phyloP scores from a whole-genome alignment of 2,888 invertebrate species.

The Dryadula phaetusa region DNA sequence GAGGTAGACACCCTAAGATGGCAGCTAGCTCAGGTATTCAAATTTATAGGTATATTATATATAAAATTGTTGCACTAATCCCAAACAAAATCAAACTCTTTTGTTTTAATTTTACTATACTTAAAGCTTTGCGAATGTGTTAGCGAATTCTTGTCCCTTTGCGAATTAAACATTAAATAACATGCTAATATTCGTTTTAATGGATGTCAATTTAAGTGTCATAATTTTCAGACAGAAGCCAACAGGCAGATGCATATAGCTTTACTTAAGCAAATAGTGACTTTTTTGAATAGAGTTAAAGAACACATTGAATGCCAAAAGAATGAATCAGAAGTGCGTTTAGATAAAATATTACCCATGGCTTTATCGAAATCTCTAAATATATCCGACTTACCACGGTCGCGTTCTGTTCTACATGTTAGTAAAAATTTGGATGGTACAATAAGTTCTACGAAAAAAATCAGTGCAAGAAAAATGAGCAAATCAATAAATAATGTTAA shows the following conservation, averaged over 20 bases:
- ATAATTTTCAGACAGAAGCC: constrained; percentile 86
- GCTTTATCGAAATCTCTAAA: constrained; percentile 57
- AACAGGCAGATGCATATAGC: constrained; percentile 90
- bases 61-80: constrained; percentile 62
- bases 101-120: neutral
- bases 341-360: constrained; percentile 52
- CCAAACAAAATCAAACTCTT: too few relatives aligned
- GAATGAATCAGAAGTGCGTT: constrained; percentile 53
- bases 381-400: constrained; percentile 69
- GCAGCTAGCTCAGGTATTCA: constrained; percentile 88
- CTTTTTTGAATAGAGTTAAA: constrained; percentile 87
- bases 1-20: constrained; percentile 89
- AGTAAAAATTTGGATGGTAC: constrained; percentile 68
- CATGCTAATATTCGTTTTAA: constrained; percentile 1
- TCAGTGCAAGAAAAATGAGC: constrained; percentile 71
- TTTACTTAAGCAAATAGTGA: constrained; percentile 88
- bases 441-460: constrained; percentile 63
- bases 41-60: neutral
- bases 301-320: constrained; percentile 84
- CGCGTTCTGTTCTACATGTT: constrained; percentile 72
- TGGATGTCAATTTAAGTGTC: constrained; percentile 52
- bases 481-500: constrained; percentile 78
- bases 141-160: constrained; percentile 49
- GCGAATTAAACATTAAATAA: constrained; percentile 29
- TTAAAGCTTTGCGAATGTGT: constrained; percentile 48